Base-by-base conservation (phyloP, 2,888 invertebrate genomes). In the Cryptocephalus moraei region DNA sequence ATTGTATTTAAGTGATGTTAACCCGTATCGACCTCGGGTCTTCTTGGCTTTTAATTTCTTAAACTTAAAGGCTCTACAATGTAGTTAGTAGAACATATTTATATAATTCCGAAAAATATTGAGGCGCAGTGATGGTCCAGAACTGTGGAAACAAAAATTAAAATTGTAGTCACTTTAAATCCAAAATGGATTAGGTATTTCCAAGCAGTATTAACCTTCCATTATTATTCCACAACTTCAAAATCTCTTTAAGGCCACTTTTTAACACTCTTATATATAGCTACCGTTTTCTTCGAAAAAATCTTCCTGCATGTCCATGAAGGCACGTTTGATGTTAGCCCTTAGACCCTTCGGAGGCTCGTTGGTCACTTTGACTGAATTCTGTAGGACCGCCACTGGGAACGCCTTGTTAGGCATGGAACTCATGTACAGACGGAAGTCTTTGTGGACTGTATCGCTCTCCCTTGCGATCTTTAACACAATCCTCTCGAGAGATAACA, bases 301-400 rank as follows among this genome's bases (percentile, higher is more conserved):
- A 44, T 83, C 81, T 42, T 80, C 80, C 32, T 81, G 77, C 65
- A 93, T 78, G 64, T 91, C 86, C 42, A 79, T 75, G 52, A 91
- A 81, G 0, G 92, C 89, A 59, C 91, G 79, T 56, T 87, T 83
- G 1, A 95, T 77, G 65, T 94, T 94, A 8, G 93, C 90, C 59
- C 88, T 81, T 2, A 94, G 73, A 1, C 94, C 94, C 68, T 90
- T 92, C 0, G 94, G 94, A 0, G 94, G 91, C 66, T 95, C 94
- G 66, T 92, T 93, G 0, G 93, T 94, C 46, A 94, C 87, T 73
- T 94, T 94, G 0, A 93, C 89, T 1, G 93, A 86, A 68, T 92
- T 92, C 68, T 94, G 93, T 2, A 95, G 74, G 9, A 95, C 86
- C 1, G 91, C 87, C 9, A 94, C 86, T 0, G 94, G 94, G 67